Evolutionary conservation across 2,113 vertebrate species (phyloP).

Genomic region (Acrocephalus kingi): DNA sequence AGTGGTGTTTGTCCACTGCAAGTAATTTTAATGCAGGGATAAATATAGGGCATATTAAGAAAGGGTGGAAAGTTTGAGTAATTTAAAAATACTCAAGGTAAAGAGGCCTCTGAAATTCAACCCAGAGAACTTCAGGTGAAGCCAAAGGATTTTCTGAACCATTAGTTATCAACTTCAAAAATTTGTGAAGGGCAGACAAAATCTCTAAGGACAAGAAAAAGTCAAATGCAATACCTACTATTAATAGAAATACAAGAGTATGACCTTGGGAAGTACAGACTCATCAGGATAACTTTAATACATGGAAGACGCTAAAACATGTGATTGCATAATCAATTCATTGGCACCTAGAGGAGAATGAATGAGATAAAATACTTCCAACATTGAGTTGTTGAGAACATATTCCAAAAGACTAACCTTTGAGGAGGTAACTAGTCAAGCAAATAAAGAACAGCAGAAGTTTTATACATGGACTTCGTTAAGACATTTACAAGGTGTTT

Average conservation of each 20-base stretch:
- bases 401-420: neutral
- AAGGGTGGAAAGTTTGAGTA: neutral
- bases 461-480: neutral
- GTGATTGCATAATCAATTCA: neutral
- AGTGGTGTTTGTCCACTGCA: neutral
- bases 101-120: neutral
- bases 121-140: neutral
- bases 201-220: neutral
- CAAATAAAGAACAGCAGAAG: neutral
- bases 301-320: neutral
- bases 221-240: neutral
- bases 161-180: neutral
- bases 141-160: neutral
- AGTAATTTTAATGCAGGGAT: neutral
- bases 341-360: neutral
- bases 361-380: neutral
- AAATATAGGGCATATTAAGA: neutral
- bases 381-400: neutral
- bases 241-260: neutral
- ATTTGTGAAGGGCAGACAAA: neutral
- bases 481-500: neutral
- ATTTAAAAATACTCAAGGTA: neutral
- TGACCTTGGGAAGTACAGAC: neutral
- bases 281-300: neutral
- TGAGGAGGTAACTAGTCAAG: neutral